Conservation (phyloP, 2,113 vertebrate genomes). For the Pampusana beccarii region DNA sequence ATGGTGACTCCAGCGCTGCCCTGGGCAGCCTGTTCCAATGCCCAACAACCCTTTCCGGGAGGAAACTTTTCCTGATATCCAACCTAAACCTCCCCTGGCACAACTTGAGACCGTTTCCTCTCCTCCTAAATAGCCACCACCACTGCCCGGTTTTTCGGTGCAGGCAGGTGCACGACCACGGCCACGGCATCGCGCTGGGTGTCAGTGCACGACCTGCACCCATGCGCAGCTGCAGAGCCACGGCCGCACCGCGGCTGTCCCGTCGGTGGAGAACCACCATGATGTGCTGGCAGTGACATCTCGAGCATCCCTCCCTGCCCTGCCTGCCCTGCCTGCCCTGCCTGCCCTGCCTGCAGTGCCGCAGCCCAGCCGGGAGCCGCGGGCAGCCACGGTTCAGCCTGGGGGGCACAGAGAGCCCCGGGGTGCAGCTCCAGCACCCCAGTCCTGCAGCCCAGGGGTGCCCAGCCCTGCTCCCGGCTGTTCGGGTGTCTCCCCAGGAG, state of each 20-base stretch:
- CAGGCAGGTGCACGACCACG: rapidly evolving
- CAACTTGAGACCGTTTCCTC: too few species aligned
- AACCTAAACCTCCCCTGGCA: too few species aligned
- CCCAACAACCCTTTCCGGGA: too few species aligned
- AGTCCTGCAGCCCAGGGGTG: background rate
- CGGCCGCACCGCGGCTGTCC: rapidly evolving
- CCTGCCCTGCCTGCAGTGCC: background rate
- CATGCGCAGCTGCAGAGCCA: rapidly evolving
- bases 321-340: background rate
- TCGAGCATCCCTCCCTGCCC: background rate
- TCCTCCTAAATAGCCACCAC: too few species aligned
- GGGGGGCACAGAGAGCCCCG: rapidly evolving
- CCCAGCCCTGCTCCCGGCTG: background rate
- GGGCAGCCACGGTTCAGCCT: background rate
- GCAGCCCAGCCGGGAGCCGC: background rate
- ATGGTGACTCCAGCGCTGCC: too few species aligned
- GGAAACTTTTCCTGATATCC: too few species aligned
- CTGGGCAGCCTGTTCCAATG: too few species aligned
- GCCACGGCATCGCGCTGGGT: rapidly evolving
- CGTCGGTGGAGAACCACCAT: rapidly evolving
- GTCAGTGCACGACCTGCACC: background rate
- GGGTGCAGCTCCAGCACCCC: background rate
- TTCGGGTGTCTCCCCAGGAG: slow-evolving; percentile 28
- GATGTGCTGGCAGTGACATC: rapidly evolving
- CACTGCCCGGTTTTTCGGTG: rapidly evolving